A percentile compares a stretch with the other conserved stretches of the same genome.
These are phyloP conservation scores for Monochamus saltuarius DNA, from an alignment of 1,140 invertebrate species.

Conservation along the genomic window DNA sequence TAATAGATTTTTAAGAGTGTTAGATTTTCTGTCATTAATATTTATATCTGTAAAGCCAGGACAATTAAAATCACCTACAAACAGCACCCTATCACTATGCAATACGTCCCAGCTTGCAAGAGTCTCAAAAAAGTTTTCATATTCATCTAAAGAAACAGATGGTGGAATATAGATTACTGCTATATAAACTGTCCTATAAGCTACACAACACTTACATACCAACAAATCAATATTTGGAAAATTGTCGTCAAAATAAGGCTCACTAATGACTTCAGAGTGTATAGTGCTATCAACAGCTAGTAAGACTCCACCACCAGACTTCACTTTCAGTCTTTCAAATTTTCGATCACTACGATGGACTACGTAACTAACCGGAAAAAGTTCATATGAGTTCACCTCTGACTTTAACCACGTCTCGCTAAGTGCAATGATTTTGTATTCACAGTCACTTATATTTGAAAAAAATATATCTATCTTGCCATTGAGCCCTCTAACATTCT, in stretches of 20 bases:
- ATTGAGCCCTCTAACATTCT: conserved; percentile 6
- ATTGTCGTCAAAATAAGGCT: neutral
- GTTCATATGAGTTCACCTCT: neutral
- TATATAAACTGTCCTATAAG: neutral
- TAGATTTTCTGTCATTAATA: neutral
- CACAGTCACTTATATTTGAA: conserved; percentile 1
- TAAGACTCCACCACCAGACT: conserved; percentile 1
- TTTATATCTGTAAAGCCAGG: neutral
- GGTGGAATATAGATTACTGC: conserved; percentile 5
- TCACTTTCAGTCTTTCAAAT: neutral
- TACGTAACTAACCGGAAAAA: conserved; percentile 4
- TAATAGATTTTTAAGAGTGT: neutral
- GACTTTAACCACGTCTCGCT: conserved; percentile 8
- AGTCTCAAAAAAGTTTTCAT: neutral
- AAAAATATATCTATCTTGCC: conserved; percentile 10
- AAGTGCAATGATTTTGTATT: neutral
- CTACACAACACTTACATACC: conserved; percentile 4
- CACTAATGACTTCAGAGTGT: conserved; percentile 1
- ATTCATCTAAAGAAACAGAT: conserved; percentile 1
- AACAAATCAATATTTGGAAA: conserved; percentile 2
- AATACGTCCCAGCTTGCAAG: neutral
- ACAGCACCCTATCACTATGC: neutral
- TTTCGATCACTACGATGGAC: neutral
- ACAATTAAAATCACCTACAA: conserved; percentile 6
- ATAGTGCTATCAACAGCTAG: conserved; percentile 1